Base-by-base conservation (phyloP, 2,797 vertebrate species). In the Trematomus bernacchii region DNA sequence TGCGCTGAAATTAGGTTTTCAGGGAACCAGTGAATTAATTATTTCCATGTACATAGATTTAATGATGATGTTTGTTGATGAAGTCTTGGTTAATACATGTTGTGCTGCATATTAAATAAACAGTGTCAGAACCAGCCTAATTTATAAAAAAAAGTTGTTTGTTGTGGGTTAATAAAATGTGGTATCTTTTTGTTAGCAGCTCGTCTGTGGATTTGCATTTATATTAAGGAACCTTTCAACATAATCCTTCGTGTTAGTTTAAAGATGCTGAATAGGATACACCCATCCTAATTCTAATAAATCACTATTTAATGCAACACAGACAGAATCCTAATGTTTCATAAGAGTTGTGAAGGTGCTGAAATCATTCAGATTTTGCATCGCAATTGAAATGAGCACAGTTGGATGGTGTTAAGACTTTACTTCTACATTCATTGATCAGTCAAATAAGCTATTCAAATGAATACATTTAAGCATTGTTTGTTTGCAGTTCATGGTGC, bases 1-100 rank as follows among this genome's bases (percentile, higher is more conserved):
- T 65, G 60, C 3, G 12, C 44, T 71, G 57, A 79, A 83, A 89
- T 82, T 66, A 67, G 66, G 33, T 87, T 90, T 70, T 54, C 66
- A 73, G 66, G 61, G 60, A 76, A 69, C 60, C 40, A 55, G 51
- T 18, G 47, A 46, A 72, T 65, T 62, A 27, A 67, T 80, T 54
- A 59, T 77, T 76, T 76, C 47, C 40, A 46, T 61, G 63, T 71
- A 67, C 19, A 13, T 65, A 44, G 80, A 79, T 87, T 53, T 73
- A 69, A 77, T 46, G 65, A 19, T 27, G 55, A 66, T 48, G 37
- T 73, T 50, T 76, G 71, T 58, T 79, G 44, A 78, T 79, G 66
- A 75, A 61, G 3, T 75, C 14, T 63, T 71, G 37, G 18, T 55
- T 54, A 62, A 78, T 64, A 54, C 70, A 77, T 37, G 43, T 7